These are phyloP conservation scores for Catocala fraxini DNA, from an alignment of 2,888 invertebrate genomes.

Conservation along the genomic window DNA sequence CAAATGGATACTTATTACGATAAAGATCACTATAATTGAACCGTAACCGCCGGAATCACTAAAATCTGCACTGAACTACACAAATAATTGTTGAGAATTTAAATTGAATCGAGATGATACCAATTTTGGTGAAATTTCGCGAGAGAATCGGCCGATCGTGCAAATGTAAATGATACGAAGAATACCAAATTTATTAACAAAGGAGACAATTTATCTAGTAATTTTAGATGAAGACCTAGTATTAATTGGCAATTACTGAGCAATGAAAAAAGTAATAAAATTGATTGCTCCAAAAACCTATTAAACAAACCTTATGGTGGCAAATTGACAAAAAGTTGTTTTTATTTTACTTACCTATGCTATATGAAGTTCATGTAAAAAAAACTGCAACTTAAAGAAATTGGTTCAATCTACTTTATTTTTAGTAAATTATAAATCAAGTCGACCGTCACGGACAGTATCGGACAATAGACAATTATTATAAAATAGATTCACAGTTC, in stretches of 20 bases:
- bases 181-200: conserved; percentile 21
- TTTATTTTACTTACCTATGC: no score
- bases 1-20: conserved; percentile 37
- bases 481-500: conserved; percentile 40
- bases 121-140: conserved; percentile 57
- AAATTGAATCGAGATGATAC: conserved; percentile 64
- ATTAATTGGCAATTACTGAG: conserved; percentile 10
- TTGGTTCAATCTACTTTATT: conserved; percentile 39
- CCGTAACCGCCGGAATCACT: conserved; percentile 40
- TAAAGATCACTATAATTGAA: conserved; percentile 53
- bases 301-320: conserved; percentile 19
- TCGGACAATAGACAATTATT: conserved; percentile 43
- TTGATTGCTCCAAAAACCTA: conserved; percentile 24
- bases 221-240: conserved; percentile 22
- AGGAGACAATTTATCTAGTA: conserved; percentile 12
- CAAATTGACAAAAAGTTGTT: conserved; percentile 24
- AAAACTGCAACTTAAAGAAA: no score
- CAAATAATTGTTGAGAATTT: conserved; percentile 48
- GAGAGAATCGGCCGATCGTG: conserved; percentile 62
- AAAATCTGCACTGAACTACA: conserved; percentile 31
- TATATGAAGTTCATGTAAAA: no score
- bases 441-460: conserved; percentile 31
- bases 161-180: conserved; percentile 51
- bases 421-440: conserved; percentile 44
- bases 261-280: conserved; percentile 18